phyloP scores from a whole-genome alignment of 2,113 vertebrate species.

The Hylia prasina region DNA sequence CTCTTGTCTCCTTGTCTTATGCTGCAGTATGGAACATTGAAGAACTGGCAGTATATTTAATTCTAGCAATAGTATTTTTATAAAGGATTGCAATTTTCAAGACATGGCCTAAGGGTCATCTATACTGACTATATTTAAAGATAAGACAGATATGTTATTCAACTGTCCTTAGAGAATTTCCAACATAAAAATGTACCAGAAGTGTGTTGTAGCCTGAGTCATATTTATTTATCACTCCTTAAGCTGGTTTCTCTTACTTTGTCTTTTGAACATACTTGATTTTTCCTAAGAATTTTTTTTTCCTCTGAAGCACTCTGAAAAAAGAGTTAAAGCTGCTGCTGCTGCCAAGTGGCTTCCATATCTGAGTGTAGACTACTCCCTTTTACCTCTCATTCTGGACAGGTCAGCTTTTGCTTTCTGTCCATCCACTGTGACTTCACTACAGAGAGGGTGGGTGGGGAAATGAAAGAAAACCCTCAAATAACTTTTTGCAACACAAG shows the following conservation, averaged over 20 bases:
- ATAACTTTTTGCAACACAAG: not conserved
- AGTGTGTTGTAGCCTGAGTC: not conserved
- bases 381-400: not conserved
- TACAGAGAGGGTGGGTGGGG: not conserved
- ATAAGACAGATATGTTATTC: slow-evolving; percentile 39
- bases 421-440: not conserved
- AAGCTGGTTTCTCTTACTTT: not conserved
- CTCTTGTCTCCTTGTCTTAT: not conserved
- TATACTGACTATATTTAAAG: slow-evolving; percentile 40
- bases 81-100: slow-evolving; percentile 50
- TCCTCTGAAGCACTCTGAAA: not conserved
- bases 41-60: slow-evolving; percentile 39
- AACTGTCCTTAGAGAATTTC: slow-evolving; percentile 9
- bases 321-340: not conserved
- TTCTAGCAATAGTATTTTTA: slow-evolving; percentile 33
- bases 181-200: not conserved
- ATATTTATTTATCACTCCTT: not conserved
- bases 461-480: not conserved
- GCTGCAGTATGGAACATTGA: not conserved
- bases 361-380: not conserved
- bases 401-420: not conserved
- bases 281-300: not conserved
- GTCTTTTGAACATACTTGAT: not conserved
- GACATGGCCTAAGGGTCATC: slow-evolving; percentile 11
- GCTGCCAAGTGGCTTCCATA: not conserved